Base-by-base conservation (phyloP, 2,113 vertebrate species). In the Etheostoma cragini region DNA sequence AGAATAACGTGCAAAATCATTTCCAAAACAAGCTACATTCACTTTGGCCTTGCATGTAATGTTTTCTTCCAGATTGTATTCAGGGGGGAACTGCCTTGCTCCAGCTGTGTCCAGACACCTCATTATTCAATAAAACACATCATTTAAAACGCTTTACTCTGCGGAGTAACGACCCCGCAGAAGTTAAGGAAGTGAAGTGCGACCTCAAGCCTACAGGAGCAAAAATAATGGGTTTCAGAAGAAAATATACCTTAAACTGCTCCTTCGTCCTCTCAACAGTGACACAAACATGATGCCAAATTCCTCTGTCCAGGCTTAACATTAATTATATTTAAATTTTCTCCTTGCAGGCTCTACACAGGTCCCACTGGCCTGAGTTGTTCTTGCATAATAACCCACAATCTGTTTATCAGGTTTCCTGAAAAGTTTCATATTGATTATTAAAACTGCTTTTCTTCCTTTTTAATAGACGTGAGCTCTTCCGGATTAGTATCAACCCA, bases 331-430 rank as follows among this genome's bases (percentile, higher is more conserved):
- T 84, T 65, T 60, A 8, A 62, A 57, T 80, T 38, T 78, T 78
- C 46, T 85, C 17, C 75, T 47, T 80, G 30, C 87, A 91, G 89
- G 86, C 88, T 86, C 47, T 2, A 49, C 54, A 13, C 64, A 53
- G 54, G 84, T 10, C 26, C 66, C 11, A 10, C 17, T 6, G 35
- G 24, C 1, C 30, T 53, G 11, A 50, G 42, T 22, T 76, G 22
- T 45, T 60, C 46, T 63, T 46, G 17, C 22, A 22, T 54, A 56
- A 60, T 54, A 53, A 64, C 67, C 50, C 52, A 74, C 47, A 64
- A 69, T 24, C 3, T 50, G 5, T 65, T 45, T 35, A 58, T 72
- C 30, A 62, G 57, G 38, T 65, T 80, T 56, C 33, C 53, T 64
- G 49, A n/a, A 72, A 49, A 46, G 19, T 22, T 38, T 52, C 19